Conservation (phyloP, 2,797 vertebrate genomes). For the Macroramphosus scolopax region DNA sequence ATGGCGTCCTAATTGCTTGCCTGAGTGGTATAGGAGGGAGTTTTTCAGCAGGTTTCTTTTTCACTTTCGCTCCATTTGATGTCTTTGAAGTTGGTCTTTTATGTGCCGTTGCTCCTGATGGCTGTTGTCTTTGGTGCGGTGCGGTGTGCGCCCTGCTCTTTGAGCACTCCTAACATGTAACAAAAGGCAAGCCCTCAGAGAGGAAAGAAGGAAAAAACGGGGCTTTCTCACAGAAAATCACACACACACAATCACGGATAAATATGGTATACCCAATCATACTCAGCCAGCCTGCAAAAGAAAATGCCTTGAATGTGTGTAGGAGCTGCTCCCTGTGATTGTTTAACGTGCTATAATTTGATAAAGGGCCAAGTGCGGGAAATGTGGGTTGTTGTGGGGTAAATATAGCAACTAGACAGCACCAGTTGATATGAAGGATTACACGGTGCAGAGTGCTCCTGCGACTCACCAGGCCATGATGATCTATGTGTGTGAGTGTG, state of each 20-base stretch:
- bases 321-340: slow-evolving; percentile 50
- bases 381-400: slow-evolving; percentile 70
- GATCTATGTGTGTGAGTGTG: slow-evolving; percentile 21
- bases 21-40: slow-evolving; percentile 72
- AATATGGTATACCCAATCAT: slow-evolving; percentile 42
- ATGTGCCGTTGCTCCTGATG: slow-evolving; percentile 78
- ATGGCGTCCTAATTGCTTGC: slow-evolving; percentile 74
- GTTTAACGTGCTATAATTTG: slow-evolving; percentile 72
- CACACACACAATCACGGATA: slow-evolving; percentile 14
- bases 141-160: slow-evolving; percentile 71
- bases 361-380: slow-evolving; percentile 68
- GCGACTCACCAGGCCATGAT: slow-evolving; percentile 64
- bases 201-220: slow-evolving; percentile 44
- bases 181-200: slow-evolving; percentile 75
- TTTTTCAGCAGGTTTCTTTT: slow-evolving; percentile 77
- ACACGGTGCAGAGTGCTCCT: slow-evolving; percentile 66
- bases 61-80: slow-evolving; percentile 75
- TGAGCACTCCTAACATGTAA: slow-evolving; percentile 75
- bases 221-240: slow-evolving; percentile 46
- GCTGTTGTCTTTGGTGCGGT: slow-evolving; percentile 78
- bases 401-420: slow-evolving; percentile 80
- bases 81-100: slow-evolving; percentile 80
- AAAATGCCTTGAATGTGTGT: slow-evolving; percentile 23
- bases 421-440: slow-evolving; percentile 77
- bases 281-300: slow-evolving; percentile 38